Evolutionary conservation across 2,113 vertebrate genomes (phyloP).

Genomic region (Himantopus leucocephalus): DNA sequence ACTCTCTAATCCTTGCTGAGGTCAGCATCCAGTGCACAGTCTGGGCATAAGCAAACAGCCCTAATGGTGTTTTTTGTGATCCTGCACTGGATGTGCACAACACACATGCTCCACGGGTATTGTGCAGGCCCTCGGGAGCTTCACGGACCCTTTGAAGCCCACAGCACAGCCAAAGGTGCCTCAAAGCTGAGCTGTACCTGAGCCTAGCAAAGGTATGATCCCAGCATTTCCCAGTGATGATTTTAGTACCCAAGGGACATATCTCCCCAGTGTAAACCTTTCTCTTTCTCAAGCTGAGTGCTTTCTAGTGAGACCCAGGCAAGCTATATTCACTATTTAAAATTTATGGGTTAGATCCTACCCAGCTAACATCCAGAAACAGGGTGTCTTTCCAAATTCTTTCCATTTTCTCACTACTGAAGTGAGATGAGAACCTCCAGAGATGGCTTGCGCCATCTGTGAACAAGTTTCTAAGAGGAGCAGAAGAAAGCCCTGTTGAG

Average conservation of each 20-base stretch:
- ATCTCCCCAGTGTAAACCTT: not conserved
- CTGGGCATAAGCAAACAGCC: not conserved
- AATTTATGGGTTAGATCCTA: not conserved
- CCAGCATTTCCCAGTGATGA: not conserved
- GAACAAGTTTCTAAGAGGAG: not conserved
- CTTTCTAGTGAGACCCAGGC: not conserved
- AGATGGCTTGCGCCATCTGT: not conserved
- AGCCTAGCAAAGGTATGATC: not conserved
- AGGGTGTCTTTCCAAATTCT: not conserved
- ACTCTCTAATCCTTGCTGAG: not conserved
- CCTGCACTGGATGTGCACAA: not conserved
- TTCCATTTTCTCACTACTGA: not conserved
- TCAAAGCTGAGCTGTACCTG: not conserved
- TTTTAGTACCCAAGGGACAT: not conserved
- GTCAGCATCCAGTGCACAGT: not conserved
- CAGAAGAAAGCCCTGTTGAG: not conserved
- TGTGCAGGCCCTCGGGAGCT: not conserved
- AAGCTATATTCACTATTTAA: not conserved
- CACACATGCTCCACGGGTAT: accelerated
- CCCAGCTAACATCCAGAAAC: not conserved
- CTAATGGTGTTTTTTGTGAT: not conserved
- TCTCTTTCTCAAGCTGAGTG: not conserved
- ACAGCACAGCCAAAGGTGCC: not conserved
- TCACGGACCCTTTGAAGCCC: not conserved
- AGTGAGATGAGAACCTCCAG: not conserved